Base-by-base conservation (phyloP, 2,888 invertebrate genomes). In the Melieria omissa region DNA sequence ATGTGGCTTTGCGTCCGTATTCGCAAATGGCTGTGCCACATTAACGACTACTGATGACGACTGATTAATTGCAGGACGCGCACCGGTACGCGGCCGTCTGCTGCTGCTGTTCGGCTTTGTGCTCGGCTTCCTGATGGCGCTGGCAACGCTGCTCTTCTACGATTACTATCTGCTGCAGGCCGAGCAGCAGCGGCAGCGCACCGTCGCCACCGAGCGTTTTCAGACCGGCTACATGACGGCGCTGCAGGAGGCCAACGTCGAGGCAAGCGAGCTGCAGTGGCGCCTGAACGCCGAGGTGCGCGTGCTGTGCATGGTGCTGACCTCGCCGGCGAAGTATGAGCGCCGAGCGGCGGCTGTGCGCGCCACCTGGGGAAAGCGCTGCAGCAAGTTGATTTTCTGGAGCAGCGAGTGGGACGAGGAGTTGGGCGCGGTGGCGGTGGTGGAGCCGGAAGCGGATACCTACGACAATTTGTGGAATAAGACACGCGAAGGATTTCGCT, bases 271-370 rank as follows among this genome's bases (percentile, higher is more conserved):
- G 14, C 14, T 69, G 46, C 55, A 61, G 9, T 61, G 70, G 44
- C 64, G 75, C 8, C 57, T 71, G 8, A 55, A n/a, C 68, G 76
- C 90, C 76, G 91, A 92, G 80, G 93, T 98, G 58, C 90, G 95
- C 63, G 92, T 99, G 74, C 88, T 98, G 0, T 99, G 98, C 86
- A 98, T 98, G 98, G 90, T 99, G 47, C 93, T 98, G 93, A 99
- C 98, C 0, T 93, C 92, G 73, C 97, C 98, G 1, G 88, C 88
- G 46, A 97, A 96, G 86, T 96, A 97, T 82, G 89, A 93, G 80
- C 91, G 89, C 75, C 95, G 95, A 86, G 98, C 98, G 0, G 90
- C 89, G 47, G 97, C 97, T 81, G 96, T 98, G 5, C 95, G 95
- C 85, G 93, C 93, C 1, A 98, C 98, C 0, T 98, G 98, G 98